Evolutionary conservation across 1,140 invertebrate species (phyloP), one percentile per base, ranked within the genome.

Genomic region (Drosophila azteca): DNA sequence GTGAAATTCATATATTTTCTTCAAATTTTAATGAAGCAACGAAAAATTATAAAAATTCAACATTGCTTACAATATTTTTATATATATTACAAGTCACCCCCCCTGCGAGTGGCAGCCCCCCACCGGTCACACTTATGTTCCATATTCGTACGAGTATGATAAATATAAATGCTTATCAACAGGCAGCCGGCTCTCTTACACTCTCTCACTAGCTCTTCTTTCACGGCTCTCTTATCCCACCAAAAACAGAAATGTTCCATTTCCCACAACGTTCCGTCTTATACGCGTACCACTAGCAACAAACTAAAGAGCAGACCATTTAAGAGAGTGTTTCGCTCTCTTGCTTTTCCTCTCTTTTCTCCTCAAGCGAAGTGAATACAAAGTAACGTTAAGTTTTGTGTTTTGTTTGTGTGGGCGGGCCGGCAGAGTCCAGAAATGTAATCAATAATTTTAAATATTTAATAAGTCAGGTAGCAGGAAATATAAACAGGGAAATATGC

Each of bases 401-500:
- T 76, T 82, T 81, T 79, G 66, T 65, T 60, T 67, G 55, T 69
- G 72, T 62, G 57, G 71, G 57, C n/a, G 65, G 57, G 35, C 52
- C 39, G 51, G 63, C 48, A 29, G 58, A 17, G 44, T 44, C n/a
- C 24, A 46, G 50, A 89, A 80, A 68, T 79, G 75, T 77, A 90
- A 90, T 90, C 88, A 90, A 90, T 90, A 90, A 88, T 90, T 79
- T 90, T 90, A 81, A 90, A 90, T 90, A 90, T 88, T 90, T 90
- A 90, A 88, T 90, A 60, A 29, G 67, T n/a, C 74, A 69, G 48
- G 43, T 74, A 39, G 11, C 11, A 39, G 35, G 11, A 39, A 2
- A 39, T 39, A 13, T 13, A 39, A 4, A 4, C 1, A 39, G 11
- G 35, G 11, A 39, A 5, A 4, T 13, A 4, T 1, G 11, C 1